These are phyloP conservation scores for Xiphias gladius DNA, from an alignment of 2,113 vertebrate genomes.

Conservation along the genomic window DNA sequence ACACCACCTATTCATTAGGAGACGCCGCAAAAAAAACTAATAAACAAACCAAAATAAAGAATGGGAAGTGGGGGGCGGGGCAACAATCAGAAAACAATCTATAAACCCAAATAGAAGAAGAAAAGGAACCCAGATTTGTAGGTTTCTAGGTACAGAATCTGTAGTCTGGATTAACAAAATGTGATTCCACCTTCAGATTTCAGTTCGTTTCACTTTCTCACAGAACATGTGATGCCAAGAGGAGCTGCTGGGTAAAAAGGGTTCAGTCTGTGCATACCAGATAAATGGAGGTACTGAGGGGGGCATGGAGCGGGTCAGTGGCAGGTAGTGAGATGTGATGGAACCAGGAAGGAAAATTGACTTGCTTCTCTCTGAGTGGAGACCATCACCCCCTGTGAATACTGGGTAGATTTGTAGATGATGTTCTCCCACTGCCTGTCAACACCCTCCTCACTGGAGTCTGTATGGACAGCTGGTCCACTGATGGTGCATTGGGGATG, in stretches of 20 bases:
- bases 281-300: constrained; percentile 36
- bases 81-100: constrained; percentile 47
- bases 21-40: constrained; percentile 79
- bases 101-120: constrained; percentile 56
- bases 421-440: background rate
- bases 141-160: constrained; percentile 63
- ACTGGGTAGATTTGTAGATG: background rate
- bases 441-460: constrained; percentile 26
- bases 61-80: background rate
- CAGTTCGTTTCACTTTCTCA: constrained; percentile 58
- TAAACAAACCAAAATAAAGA: constrained; percentile 2
- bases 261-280: constrained; percentile 74
- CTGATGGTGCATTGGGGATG: background rate
- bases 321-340: constrained; percentile 34
- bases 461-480: background rate
- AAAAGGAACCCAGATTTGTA: constrained; percentile 53
- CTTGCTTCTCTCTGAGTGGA: constrained; percentile 22
- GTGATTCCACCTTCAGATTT: constrained; percentile 57
- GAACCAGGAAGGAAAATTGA: constrained; percentile 10
- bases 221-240: constrained; percentile 62
- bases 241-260: constrained; percentile 53
- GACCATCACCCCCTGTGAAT: constrained; percentile 14
- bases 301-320: constrained; percentile 4
- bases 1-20: constrained; percentile 74
- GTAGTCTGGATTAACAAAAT: constrained; percentile 43